A percentile compares a stretch with the other conserved stretches of the same genome.
These are phyloP conservation scores for Acrossocheilus fasciatus DNA, from an alignment of 2,797 vertebrate species.

Conservation along the genomic window DNA sequence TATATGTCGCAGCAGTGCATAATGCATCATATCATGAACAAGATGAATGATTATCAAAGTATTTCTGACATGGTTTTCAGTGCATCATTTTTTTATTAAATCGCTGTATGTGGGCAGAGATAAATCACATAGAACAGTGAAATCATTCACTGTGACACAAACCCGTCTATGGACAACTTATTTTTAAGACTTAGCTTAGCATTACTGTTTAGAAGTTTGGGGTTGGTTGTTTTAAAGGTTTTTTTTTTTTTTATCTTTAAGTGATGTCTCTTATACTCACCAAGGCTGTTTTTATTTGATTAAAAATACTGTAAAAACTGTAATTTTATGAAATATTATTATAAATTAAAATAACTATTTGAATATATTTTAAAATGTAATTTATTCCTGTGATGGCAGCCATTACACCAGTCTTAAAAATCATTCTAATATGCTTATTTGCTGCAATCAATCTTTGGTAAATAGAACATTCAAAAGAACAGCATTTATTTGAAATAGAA, in stretches of 20 bases:
- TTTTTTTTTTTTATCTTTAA: too few species aligned
- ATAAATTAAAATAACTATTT: neutral
- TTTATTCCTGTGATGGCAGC: neutral
- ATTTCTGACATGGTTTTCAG: slow-evolving; percentile 20
- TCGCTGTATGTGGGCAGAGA: neutral
- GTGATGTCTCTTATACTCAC: neutral
- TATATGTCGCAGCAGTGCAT: slow-evolving; percentile 8
- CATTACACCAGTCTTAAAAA: neutral
- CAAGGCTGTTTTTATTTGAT: neutral
- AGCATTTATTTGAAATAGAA: too few species aligned
- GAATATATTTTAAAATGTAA: neutral
- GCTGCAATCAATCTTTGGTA: neutral
- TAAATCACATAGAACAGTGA: slow-evolving; percentile 15
- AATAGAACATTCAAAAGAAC: too few species aligned
- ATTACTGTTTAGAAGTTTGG: neutral
- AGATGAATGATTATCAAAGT: slow-evolving; percentile 28
- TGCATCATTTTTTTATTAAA: slow-evolving; percentile 14
- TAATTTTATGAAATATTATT: neutral
- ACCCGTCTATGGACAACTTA: neutral
- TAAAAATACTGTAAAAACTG: neutral
- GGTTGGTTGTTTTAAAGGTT: neutral
- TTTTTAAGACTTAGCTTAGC: neutral
- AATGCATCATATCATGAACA: slow-evolving; percentile 25
- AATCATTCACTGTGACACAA: slow-evolving; percentile 23
- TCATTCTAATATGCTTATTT: neutral